Base-by-base conservation (phyloP, 2,888 invertebrate species). In the Lottia gigantea region DNA sequence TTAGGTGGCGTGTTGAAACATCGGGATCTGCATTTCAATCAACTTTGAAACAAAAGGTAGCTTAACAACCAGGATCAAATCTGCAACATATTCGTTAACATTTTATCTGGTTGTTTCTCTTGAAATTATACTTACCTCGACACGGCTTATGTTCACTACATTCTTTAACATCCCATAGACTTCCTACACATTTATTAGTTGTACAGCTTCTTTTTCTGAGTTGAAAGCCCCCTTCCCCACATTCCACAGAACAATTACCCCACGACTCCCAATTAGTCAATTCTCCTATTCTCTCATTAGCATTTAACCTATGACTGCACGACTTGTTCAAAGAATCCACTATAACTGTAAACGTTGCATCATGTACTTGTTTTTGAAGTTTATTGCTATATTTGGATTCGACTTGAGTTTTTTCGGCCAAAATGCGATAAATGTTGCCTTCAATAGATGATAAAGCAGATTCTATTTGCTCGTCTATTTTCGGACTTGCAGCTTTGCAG, bases 341-440 rank as follows among this genome's bases (percentile, higher is more conserved):
- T 19, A 55, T 23, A 8, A 14, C 23, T 23, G 0, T 12, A 23
- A 23, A 55, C 8, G 55, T 55, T 23, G 55, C 55, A 55, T 55
- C 14, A 23, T 55, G 55, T 23, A 55, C 55, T 23, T 23, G 19
- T 14, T 55, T 19, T 19, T 55, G 55, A 55, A 55, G 55, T 12
- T 55, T 55, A 3, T 23, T 19, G 23, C 55, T 15, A 23, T 55
- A 8, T 55, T 49, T 16, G 6, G 16, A 49, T 4, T 23, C 23
- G 14, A 55, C 19, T 6, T 55, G 19, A 19, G 12, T 55, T 19
- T 19, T 23, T 23, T 55, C 11, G 1, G 55, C 55, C 15, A 55
- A 14, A 55, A 55, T 55, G 19, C 55, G 19, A 55, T 55, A 55
- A 23, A 55, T 55, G 19, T 55, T 55, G 23, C 55, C 55, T 55